Evolutionary conservation across 2,113 vertebrate species (phyloP).

Genomic region (Heterochromis multidens): DNA sequence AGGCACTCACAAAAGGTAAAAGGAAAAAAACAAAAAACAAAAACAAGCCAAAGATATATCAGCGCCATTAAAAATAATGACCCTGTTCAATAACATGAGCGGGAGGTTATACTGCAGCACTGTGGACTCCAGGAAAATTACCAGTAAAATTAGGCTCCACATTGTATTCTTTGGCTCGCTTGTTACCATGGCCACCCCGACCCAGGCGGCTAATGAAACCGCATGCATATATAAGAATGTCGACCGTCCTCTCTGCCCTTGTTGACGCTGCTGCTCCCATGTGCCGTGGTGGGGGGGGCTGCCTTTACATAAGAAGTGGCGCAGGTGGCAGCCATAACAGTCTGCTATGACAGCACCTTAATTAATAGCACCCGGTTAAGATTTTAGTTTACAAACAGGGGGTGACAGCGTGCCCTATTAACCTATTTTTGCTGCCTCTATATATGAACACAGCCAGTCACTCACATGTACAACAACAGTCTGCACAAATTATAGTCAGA

Average conservation of each 20-base stretch:
- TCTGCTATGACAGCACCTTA: not conserved
- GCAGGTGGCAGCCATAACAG: not conserved
- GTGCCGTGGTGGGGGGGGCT: not conserved
- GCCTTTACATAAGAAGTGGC: not conserved
- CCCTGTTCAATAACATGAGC: not conserved
- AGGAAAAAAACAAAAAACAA: too few relatives aligned
- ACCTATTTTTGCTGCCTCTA: not conserved
- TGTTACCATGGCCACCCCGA: not conserved
- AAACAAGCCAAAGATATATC: not conserved
- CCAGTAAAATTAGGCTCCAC: not conserved
- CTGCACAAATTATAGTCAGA: not conserved
- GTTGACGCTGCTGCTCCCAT: not conserved
- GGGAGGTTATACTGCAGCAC: not conserved
- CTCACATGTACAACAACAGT: not conserved
- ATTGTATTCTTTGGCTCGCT: not conserved
- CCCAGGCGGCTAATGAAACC: not conserved
- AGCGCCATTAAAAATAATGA: not conserved
- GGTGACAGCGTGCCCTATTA: not conserved
- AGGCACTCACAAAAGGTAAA: not conserved
- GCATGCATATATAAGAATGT: not conserved
- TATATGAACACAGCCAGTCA: not conserved
- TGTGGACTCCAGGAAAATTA: not conserved
- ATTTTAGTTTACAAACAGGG: not conserved
- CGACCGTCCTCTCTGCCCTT: slow-evolving; percentile 1
- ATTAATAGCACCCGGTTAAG: slow-evolving; percentile 2